Evolutionary conservation across 2,113 vertebrate genomes (phyloP).

Genomic region (Suncus etruscus): DNA sequence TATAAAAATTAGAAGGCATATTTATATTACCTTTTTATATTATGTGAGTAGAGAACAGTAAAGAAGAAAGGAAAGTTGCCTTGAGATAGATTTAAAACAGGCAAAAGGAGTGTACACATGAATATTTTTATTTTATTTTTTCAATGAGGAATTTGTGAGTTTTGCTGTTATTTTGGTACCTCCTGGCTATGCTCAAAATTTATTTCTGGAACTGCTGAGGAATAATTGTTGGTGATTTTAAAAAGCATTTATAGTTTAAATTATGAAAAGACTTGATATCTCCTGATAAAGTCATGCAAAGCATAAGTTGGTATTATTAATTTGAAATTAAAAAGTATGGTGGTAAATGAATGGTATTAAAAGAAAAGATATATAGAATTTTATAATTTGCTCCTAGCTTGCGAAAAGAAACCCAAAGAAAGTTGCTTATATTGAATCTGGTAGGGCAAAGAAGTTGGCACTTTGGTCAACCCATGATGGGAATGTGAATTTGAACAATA

Average conservation of each 20-base stretch:
- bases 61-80: not conserved
- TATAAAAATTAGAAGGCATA: not conserved
- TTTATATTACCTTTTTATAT: not conserved
- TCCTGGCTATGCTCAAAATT: no score
- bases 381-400: not conserved
- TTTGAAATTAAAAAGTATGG: not conserved
- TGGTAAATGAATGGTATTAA: not conserved
- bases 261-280: conserved; percentile 34
- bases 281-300: conserved; percentile 14
- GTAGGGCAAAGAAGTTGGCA: not conserved
- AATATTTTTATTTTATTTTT: conserved; percentile 9
- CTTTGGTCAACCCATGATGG: not conserved
- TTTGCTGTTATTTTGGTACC: not conserved
- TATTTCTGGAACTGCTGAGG: no score
- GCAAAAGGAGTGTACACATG: conserved; percentile 7
- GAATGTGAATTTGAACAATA: conserved; percentile 12
- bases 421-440: not conserved
- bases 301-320: conserved; percentile 3
- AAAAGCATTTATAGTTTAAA: not conserved
- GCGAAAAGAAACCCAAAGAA: not conserved
- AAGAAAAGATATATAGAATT: not conserved
- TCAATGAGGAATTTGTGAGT: not conserved
- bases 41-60: not conserved
- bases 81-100: conserved; percentile 7
- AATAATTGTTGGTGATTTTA: not conserved